A percentile compares a stretch with the other conserved stretches of the same genome.
Evolutionary conservation across 2,888 invertebrate species (phyloP).

Genomic region (Watsonalla cultraria): DNA sequence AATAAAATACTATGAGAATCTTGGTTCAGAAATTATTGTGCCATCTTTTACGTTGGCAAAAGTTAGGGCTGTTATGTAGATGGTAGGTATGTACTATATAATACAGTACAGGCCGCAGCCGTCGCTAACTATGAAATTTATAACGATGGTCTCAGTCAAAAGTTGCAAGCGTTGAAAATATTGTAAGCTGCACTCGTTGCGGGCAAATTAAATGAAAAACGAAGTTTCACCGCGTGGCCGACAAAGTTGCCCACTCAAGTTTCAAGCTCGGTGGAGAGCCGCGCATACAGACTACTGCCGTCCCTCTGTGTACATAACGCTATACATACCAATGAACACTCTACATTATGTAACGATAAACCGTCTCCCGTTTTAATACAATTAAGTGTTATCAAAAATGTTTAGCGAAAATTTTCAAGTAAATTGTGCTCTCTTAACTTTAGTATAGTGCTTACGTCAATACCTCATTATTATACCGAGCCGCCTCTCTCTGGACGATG

Average conservation of each 20-base stretch:
- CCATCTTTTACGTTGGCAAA: conserved; percentile 40
- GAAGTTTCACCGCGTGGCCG: conserved; percentile 65
- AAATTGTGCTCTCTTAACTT: no score
- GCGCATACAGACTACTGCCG: conserved; percentile 30
- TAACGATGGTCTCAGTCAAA: conserved; percentile 62
- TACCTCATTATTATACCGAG: not conserved
- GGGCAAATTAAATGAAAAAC: conserved; percentile 76
- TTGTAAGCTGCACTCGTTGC: conserved; percentile 75
- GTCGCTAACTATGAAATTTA: conserved; percentile 64
- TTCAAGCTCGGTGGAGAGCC: conserved; percentile 44
- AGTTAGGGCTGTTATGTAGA: conserved; percentile 31
- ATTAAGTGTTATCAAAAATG: not conserved
- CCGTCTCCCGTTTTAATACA: not conserved
- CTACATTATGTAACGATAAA: not conserved
- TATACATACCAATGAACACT: conserved; percentile 13
- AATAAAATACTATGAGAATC: conserved; percentile 20
- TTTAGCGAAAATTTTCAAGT: no score
- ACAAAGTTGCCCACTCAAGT: conserved; percentile 72
- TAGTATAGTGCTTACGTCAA: not conserved
- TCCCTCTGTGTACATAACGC: conserved; percentile 23
- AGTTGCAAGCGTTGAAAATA: conserved; percentile 73
- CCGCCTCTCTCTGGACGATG: not conserved
- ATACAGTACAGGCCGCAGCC: conserved; percentile 25
- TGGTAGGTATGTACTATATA: conserved; percentile 12
- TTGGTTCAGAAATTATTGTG: conserved; percentile 29